phyloP scores from a whole-genome alignment of 2,797 vertebrate species.

The Nyctalus aviator region DNA sequence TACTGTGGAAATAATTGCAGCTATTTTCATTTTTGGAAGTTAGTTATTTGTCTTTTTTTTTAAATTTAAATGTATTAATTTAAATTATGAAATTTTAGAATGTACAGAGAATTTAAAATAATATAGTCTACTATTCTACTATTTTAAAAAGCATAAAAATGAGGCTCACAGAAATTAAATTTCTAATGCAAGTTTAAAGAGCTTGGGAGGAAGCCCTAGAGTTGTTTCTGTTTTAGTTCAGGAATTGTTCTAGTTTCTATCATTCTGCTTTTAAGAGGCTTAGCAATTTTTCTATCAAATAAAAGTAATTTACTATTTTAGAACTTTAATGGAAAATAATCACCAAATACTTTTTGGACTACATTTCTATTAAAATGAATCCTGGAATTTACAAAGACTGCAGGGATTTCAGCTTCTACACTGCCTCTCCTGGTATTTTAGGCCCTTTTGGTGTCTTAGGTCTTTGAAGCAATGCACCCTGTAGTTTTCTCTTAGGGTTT shows the following conservation, averaged over 20 bases:
- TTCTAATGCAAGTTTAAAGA: not conserved
- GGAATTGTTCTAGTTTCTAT: slow-evolving; percentile 3
- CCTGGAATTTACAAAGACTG: not conserved
- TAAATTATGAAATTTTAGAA: slow-evolving; percentile 43
- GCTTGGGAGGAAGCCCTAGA: not conserved
- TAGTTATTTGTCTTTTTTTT: not conserved
- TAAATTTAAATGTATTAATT: not conserved
- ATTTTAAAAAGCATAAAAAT: not conserved
- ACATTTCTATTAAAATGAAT: not conserved
- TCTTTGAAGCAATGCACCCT: not conserved
- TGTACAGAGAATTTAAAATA: not conserved
- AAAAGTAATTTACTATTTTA: not conserved
- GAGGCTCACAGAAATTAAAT: not conserved
- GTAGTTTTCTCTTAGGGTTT: not conserved
- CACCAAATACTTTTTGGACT: not conserved
- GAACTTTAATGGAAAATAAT: not conserved
- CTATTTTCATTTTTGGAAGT: slow-evolving; percentile 29
- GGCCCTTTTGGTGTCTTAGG: not conserved
- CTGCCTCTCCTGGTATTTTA: not conserved
- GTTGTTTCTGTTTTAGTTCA: not conserved
- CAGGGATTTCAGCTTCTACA: not conserved
- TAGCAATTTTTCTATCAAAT: not conserved
- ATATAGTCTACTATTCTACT: not conserved
- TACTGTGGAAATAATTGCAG: slow-evolving; percentile 76
- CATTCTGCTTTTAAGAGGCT: slow-evolving; percentile 12